Evolutionary conservation across 1,140 invertebrate genomes (phyloP).

Genomic region (Hylaeus anthracinus): DNA sequence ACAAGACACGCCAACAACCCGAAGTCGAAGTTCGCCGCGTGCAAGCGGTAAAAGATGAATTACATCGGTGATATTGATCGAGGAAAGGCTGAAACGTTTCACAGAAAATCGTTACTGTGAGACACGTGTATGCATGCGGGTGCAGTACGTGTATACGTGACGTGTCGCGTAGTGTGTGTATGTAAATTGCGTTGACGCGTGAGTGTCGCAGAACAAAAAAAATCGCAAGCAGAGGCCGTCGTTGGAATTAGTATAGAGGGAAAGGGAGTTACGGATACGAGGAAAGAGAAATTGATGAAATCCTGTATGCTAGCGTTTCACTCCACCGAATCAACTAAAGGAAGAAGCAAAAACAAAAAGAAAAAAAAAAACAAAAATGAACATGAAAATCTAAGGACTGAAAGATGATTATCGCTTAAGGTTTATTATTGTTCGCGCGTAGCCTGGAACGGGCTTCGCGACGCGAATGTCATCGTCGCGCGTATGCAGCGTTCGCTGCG

Average conservation of each 20-base stretch:
- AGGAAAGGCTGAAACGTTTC: conserved; percentile 32
- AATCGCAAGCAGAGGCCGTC: conserved; percentile 30
- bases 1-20: no score
- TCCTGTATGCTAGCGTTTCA: conserved; percentile 30
- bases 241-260: conserved; percentile 10
- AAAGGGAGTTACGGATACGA: neutral
- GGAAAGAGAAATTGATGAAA: neutral
- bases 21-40: neutral
- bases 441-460: neutral
- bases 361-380: neutral
- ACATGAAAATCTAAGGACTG: neutral
- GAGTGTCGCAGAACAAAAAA: conserved; percentile 10
- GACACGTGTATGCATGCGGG: conserved; percentile 26
- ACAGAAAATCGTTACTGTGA: conserved; percentile 49
- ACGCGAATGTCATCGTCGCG: neutral
- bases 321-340: neutral
- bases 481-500: neutral
- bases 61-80: conserved; percentile 34
- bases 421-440: neutral
- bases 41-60: conserved; percentile 13
- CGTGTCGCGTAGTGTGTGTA: neutral
- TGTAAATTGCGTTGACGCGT: conserved; percentile 21
- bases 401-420: neutral
- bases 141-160: conserved; percentile 26
- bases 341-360: no score